phyloP scores from a whole-genome alignment of 2,113 vertebrate genomes.

The Verasper variegatus region DNA sequence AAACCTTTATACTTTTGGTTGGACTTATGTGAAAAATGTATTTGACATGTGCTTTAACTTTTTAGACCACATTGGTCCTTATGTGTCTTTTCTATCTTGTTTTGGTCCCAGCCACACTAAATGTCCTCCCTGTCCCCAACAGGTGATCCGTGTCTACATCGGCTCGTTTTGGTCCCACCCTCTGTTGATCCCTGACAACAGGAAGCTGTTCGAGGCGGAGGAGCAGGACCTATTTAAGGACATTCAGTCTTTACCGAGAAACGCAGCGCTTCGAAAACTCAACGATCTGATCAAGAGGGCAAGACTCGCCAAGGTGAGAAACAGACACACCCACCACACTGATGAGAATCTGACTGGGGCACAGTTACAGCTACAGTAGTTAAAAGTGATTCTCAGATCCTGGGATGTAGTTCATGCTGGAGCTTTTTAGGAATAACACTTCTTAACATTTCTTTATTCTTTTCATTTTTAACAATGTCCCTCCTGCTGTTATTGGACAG shows the following conservation, averaged over 20 bases:
- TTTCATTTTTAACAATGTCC: background rate
- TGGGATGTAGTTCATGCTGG: too few species aligned
- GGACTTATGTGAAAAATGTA: too few species aligned
- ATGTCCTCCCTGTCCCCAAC: background rate
- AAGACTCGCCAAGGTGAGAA: constrained; percentile 91
- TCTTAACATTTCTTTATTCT: background rate
- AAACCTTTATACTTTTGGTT: too few species aligned
- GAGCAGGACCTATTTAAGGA: constrained; percentile 97
- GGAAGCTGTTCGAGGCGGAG: constrained; percentile 96
- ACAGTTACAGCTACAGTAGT: background rate
- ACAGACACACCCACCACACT: background rate
- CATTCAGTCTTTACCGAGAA: constrained; percentile 95
- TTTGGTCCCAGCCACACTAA: background rate
- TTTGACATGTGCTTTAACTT: too few species aligned
- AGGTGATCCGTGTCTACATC: constrained; percentile 96
- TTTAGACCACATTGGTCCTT: too few species aligned
- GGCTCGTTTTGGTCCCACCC: constrained; percentile 99
- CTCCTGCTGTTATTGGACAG: background rate
- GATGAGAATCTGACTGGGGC: background rate
- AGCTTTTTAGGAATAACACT: background rate
- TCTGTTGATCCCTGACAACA: constrained; percentile 93
- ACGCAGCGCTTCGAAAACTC: constrained; percentile 94
- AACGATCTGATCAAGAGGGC: constrained; percentile 98
- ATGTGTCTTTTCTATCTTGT: background rate
- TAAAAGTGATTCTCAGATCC: too few species aligned